A percentile compares a stretch with the other conserved stretches of the same genome.
These are phyloP conservation scores for Dasypolia templi DNA, from an alignment of 2,888 invertebrate species.

Conservation along the genomic window DNA sequence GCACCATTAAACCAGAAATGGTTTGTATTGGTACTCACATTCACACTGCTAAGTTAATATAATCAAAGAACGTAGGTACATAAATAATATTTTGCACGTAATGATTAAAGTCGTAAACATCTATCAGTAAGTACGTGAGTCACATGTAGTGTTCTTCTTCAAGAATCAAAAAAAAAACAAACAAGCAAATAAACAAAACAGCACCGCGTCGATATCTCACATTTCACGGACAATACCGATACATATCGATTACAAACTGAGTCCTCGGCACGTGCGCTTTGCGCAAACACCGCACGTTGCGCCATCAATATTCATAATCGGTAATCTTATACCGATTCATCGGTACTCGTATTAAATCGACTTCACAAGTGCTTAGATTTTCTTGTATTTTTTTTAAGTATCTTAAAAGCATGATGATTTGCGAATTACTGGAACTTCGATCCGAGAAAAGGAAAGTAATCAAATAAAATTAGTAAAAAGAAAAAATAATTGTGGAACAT, in stretches of 20 bases:
- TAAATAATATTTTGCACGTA: no score
- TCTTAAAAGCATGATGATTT: background rate
- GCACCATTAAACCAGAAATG: no score
- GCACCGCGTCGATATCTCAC: slow-evolving; percentile 42
- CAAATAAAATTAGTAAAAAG: background rate
- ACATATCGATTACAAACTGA: slow-evolving; percentile 52
- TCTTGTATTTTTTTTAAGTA: background rate
- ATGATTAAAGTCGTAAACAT: no score
- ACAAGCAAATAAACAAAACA: slow-evolving; percentile 25
- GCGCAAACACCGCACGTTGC: slow-evolving; percentile 61
- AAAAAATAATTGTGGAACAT: no score
- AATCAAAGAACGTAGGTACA: no score
- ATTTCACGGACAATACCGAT: slow-evolving; percentile 52
- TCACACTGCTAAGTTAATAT: no score
- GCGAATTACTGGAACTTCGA: no score
- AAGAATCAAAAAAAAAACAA: no score
- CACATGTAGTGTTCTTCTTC: no score
- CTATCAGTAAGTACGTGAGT: no score
- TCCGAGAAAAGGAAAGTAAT: background rate
- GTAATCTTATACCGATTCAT: slow-evolving; percentile 66
- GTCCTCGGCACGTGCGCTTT: slow-evolving; percentile 58
- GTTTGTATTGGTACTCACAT: no score
- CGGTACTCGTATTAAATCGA: slow-evolving; percentile 42
- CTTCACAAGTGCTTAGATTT: slow-evolving; percentile 24
- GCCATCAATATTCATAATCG: slow-evolving; percentile 68